phyloP scores from a whole-genome alignment of 1,140 invertebrate genomes.

The Cotesia chilonis region DNA sequence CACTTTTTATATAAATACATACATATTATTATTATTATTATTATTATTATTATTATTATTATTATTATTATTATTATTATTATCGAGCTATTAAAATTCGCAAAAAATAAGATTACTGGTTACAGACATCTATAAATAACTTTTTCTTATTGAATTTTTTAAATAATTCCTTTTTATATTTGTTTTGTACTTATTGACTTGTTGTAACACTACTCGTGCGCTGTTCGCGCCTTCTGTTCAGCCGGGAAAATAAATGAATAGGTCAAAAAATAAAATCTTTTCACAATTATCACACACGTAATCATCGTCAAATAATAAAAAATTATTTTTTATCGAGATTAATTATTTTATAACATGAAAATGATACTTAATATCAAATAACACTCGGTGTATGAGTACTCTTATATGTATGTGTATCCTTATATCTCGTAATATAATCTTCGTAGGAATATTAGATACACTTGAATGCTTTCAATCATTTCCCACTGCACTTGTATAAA shows the following conservation, averaged over 20 bases:
- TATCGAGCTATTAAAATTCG: neutral
- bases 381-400: neutral
- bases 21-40: neutral
- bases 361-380: constrained; percentile 9
- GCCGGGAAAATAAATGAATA: neutral
- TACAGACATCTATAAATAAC: constrained; percentile 7
- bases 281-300: neutral
- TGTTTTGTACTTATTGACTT: constrained; percentile 20
- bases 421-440: neutral
- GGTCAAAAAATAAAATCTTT: constrained; percentile 11
- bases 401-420: neutral
- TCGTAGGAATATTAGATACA: constrained; percentile 7
- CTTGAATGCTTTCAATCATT: neutral
- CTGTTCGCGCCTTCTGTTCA: neutral
- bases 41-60: neutral
- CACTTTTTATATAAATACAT: neutral
- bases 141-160: constrained; percentile 1
- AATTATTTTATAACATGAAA: constrained; percentile 12
- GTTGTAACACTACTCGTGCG: constrained; percentile 18
- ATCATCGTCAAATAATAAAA: neutral
- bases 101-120: constrained; percentile 13
- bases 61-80: neutral
- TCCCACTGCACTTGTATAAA: too few relatives aligned
- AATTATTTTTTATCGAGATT: neutral
- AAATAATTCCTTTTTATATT: constrained; percentile 1